Base-by-base conservation (phyloP, 2,113 vertebrate genomes). In the Salvelinus fontinalis region DNA sequence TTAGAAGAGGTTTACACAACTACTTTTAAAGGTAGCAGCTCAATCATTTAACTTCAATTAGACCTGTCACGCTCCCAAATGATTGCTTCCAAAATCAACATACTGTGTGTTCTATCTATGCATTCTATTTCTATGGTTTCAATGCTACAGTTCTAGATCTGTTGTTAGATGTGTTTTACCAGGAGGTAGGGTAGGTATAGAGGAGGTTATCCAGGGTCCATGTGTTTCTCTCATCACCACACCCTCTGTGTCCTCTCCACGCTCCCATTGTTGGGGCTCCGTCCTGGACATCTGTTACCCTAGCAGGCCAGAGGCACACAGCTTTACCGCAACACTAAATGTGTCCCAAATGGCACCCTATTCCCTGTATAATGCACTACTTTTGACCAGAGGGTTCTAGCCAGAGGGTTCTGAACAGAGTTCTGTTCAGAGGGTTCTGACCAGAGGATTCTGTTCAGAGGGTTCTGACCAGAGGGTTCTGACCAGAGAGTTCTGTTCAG, bases 1-100 rank as follows among this genome's bases (percentile, higher is more conserved):
- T 44, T 44, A 44, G 9, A 44, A 44, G 39, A 26, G 39, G 39
- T 44, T 44, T 14, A 67, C 5, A 31, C 2, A 29, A 27, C 65
- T 27, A 67, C 7, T 29, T 24, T 29, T 24, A 67, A 67, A 67
- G 3, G 5, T 24, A 75, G 20, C 16, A 11, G 54, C 48, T 12
- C 39, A 44, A 44, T 3, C 79, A 67, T 65, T 76, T 70, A 89
- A 85, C 87, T 84, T 44, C 9, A 44, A 11, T 44, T 85, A 84
- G 54, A 65, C 79, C 34, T 74, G 81, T 84, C 78, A 65, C 69
- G 75, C 66, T 65, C 81, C 65, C 67, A 26, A 29, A 5, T 5
- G 12, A 8, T 83, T 70, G 64, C 77, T 62, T 68, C 34, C 34
- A 57, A 31, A 79, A 73, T 73, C 64, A 70, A 26, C 39, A 29